These are phyloP conservation scores for Pangasius djambal DNA, from an alignment of 2,797 vertebrate genomes.

Conservation along the genomic window DNA sequence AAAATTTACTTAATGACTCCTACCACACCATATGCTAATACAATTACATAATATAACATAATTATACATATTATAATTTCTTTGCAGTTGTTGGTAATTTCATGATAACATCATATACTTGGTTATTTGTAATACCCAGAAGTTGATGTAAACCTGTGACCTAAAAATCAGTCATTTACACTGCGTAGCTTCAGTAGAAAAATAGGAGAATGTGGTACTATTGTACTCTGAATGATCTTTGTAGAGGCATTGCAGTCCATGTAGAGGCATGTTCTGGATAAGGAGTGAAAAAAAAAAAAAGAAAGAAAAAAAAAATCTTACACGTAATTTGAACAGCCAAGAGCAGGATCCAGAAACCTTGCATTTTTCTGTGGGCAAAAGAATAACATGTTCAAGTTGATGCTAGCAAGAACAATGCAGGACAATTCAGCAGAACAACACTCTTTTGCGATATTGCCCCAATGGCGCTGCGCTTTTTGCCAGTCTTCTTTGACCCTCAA, in stretches of 20 bases:
- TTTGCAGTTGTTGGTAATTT: not conserved
- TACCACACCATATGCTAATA: not conserved
- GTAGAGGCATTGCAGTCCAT: not conserved
- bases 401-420: not conserved
- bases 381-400: not conserved
- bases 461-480: not conserved
- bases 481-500: not conserved
- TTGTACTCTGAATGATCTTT: not conserved
- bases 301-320: conserved; percentile 22
- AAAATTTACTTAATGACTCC: not conserved
- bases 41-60: not conserved
- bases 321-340: conserved; percentile 32
- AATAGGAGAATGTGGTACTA: not conserved
- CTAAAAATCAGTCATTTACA: not conserved
- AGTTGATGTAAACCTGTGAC: not conserved
- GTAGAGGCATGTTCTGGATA: not conserved
- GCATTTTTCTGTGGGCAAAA: conserved; percentile 42
- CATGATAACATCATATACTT: not conserved
- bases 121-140: not conserved
- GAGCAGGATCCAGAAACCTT: conserved; percentile 44
- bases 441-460: not conserved
- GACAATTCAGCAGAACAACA: not conserved
- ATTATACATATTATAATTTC: not conserved
- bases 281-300: not conserved
- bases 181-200: not conserved